phyloP scores from a whole-genome alignment of 2,113 vertebrate genomes.

The Crotalus viridis region DNA sequence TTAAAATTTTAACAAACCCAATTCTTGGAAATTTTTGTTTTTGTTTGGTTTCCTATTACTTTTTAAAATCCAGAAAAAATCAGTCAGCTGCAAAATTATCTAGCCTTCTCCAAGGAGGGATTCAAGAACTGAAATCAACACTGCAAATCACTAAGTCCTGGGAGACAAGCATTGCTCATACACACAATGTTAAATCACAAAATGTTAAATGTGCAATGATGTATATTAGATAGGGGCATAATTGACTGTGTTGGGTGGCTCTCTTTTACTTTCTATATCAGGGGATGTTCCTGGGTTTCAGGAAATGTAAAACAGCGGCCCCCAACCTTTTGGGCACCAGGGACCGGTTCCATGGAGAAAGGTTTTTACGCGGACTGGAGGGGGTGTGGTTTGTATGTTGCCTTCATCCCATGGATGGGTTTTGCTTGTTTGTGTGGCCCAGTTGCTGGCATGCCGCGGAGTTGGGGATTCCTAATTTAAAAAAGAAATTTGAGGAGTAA shows the following conservation, averaged over 20 bases:
- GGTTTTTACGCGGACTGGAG: too few species aligned
- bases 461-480: slow-evolving; percentile 68
- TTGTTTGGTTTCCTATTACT: background rate
- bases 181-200: background rate
- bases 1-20: background rate
- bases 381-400: too few species aligned
- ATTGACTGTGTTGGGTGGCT: slow-evolving; percentile 67
- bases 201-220: slow-evolving; percentile 69
- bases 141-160: background rate
- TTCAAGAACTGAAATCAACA: background rate
- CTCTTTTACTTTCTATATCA: slow-evolving; percentile 80
- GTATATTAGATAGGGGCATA: slow-evolving; percentile 78
- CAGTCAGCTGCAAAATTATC: background rate
- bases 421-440: too few species aligned
- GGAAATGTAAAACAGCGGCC: slow-evolving; percentile 77
- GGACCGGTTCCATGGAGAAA: too few species aligned
- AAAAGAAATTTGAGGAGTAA: slow-evolving; percentile 84
- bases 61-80: background rate
- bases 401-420: too few species aligned
- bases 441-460: too few species aligned
- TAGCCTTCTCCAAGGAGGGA: background rate
- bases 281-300: slow-evolving; percentile 81
- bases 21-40: background rate
- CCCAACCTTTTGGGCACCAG: too few species aligned
- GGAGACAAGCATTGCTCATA: background rate